Percentiles rank a stretch among this genome's conserved stretches.
Evolutionary conservation across 2,113 vertebrate genomes (phyloP).

Genomic region (Psephotus haematonotus): DNA sequence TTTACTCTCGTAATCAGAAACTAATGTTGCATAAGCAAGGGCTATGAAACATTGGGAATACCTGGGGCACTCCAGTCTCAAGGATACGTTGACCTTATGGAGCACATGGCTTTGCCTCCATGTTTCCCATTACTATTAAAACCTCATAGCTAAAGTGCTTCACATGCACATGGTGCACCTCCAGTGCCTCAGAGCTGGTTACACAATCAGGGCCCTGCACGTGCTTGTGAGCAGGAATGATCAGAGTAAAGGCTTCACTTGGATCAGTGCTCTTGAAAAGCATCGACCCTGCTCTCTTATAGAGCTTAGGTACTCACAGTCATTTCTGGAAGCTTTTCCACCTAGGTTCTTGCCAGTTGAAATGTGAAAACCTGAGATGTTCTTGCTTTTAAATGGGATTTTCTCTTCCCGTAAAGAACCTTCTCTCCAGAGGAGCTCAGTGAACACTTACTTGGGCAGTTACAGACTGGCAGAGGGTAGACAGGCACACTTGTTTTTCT

Average conservation of each 20-base stretch:
- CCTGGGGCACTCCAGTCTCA: neutral
- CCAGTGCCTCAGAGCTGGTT: neutral
- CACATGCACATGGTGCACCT: rapidly evolving
- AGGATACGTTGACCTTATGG: neutral
- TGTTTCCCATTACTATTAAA: rapidly evolving
- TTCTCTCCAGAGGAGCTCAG: neutral
- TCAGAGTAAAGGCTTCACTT: neutral
- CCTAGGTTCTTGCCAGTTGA: neutral
- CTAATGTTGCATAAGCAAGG: neutral
- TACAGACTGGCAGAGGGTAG: neutral
- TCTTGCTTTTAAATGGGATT: neutral
- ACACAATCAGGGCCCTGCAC: neutral
- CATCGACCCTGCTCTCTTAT: neutral
- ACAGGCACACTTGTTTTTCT: neutral
- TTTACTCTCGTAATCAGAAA: neutral
- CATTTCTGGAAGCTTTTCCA: neutral
- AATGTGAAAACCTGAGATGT: neutral
- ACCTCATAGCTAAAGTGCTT: neutral
- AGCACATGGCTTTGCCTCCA: neutral
- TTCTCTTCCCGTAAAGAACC: neutral
- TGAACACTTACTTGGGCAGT: neutral
- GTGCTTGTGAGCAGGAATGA: rapidly evolving
- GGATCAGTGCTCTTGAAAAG: neutral
- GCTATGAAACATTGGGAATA: rapidly evolving
- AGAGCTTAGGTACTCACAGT: neutral